These are phyloP conservation scores for Adela reaumurella DNA, from an alignment of 2,888 invertebrate species.

Conservation along the genomic window DNA sequence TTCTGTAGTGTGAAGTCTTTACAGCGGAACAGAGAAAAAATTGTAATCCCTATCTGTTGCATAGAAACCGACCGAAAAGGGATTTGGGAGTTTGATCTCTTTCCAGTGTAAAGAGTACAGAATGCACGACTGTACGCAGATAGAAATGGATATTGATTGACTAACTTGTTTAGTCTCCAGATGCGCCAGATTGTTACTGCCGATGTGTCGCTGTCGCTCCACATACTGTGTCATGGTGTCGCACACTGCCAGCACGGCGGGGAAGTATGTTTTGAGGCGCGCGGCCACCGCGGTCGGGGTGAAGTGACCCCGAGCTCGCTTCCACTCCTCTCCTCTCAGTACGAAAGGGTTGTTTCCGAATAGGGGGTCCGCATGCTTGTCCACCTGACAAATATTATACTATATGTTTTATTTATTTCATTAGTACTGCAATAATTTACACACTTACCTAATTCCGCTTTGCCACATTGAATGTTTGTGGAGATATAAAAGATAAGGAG, in stretches of 20 bases:
- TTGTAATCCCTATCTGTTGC: no score
- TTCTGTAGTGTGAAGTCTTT: no score
- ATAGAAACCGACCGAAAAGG: no score
- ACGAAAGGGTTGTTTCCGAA: constrained; percentile 19
- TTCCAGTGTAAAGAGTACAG: no score
- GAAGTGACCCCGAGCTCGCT: constrained; percentile 13
- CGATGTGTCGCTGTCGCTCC: not conserved
- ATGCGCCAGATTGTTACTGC: not conserved
- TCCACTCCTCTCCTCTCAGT: constrained; percentile 19
- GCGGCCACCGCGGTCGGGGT: constrained; percentile 15
- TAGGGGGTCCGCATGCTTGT: constrained; percentile 14
- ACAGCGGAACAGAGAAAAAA: no score
- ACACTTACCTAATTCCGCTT: no score
- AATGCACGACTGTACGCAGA: no score
- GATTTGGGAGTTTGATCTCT: no score
- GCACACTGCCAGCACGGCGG: constrained; percentile 7
- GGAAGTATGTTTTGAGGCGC: constrained; percentile 11
- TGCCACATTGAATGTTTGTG: no score
- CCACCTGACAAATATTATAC: constrained; percentile 5
- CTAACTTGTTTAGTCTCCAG: constrained; percentile 10
- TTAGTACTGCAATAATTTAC: no score
- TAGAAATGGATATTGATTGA: not conserved
- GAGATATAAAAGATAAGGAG: no score
- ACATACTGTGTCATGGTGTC: constrained; percentile 9
- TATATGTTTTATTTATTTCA: no score